phyloP scores from a whole-genome alignment of 1,140 invertebrate genomes.

The Oscheius sp. region DNA sequence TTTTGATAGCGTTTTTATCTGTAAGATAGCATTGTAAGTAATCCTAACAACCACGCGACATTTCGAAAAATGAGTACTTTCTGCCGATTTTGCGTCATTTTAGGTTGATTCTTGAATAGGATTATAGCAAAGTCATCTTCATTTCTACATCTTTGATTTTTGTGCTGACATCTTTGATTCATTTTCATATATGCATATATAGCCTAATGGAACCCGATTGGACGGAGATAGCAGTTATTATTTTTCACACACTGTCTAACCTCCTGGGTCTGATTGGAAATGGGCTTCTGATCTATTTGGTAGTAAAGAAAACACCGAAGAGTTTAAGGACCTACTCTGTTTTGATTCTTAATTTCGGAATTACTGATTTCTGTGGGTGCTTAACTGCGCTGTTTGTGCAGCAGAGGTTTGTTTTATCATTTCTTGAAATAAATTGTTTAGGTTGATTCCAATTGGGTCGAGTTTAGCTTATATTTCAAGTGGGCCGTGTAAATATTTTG shows the following conservation, averaged over 20 bases:
- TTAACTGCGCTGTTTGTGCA: not conserved
- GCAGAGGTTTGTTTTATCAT: not conserved
- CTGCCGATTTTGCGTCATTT: too few species aligned
- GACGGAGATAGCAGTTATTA: not conserved
- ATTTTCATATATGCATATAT: too few species aligned
- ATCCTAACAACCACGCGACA: too few species aligned
- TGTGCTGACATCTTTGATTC: too few species aligned
- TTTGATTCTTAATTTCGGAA: not conserved
- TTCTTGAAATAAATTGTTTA: not conserved
- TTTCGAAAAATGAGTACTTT: too few species aligned
- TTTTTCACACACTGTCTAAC: not conserved
- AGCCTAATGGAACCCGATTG: too few species aligned
- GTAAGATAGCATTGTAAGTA: too few species aligned
- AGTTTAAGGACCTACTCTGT: not conserved
- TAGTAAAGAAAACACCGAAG: not conserved
- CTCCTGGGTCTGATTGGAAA: not conserved
- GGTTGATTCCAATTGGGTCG: not conserved
- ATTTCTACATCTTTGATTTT: too few species aligned
- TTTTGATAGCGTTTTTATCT: too few species aligned
- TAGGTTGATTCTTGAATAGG: too few species aligned
- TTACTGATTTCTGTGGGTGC: slow-evolving; percentile 1
- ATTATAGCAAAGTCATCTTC: too few species aligned
- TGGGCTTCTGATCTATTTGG: not conserved
- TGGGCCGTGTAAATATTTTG: not conserved
- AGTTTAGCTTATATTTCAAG: not conserved